Evolutionary conservation across 2,113 vertebrate genomes (phyloP), one percentile per base, ranked within the genome.

Genomic region (Callorhinus ursinus): DNA sequence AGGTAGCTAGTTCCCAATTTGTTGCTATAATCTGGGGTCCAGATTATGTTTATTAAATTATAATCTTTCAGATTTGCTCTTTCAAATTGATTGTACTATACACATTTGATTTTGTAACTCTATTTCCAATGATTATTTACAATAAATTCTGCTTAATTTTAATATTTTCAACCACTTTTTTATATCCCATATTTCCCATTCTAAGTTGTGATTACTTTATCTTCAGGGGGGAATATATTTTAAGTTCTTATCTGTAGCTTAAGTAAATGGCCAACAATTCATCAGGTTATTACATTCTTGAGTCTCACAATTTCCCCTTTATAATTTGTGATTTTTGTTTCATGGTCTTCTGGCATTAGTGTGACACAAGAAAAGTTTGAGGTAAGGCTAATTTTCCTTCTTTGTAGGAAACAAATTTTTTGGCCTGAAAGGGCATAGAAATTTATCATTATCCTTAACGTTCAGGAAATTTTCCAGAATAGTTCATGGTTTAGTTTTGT

Each of bases 81-180:
- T 92, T 57, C 28, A 13, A 67, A 31, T 88, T 69, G 65, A n/a
- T 92, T 74, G 46, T 79, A 59, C 5, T 33, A 8, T 33, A 59
- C 26, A 15, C 15, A 55, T 67, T 51, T 76, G 31, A 88, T 51
- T 87, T 76, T 92, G 10, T 28, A 82, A 71, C 16, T 63, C 2
- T 77, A 93, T 94, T 94, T 91, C 24, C 14, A 39, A 87, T 18
- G n/a, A 63, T 67, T 71, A 36, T n/a, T 85, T 94, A 57, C 24
- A 57, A 57, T 74, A 65, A 74, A 22, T 46, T 16, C 2, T 57
- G 28, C 71, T 26, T 26, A n/a, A 61, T 53, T 59, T 71, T 77
- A 8, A 28, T 39, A 42, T 77, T 90, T 69, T 69, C n/a, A 90
- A 46, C 15, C 28, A 80, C 85, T 5, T 86, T 81, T 84, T n/a